phyloP scores from a whole-genome alignment of 2,113 vertebrate species.

The Podocnemis expansa region DNA sequence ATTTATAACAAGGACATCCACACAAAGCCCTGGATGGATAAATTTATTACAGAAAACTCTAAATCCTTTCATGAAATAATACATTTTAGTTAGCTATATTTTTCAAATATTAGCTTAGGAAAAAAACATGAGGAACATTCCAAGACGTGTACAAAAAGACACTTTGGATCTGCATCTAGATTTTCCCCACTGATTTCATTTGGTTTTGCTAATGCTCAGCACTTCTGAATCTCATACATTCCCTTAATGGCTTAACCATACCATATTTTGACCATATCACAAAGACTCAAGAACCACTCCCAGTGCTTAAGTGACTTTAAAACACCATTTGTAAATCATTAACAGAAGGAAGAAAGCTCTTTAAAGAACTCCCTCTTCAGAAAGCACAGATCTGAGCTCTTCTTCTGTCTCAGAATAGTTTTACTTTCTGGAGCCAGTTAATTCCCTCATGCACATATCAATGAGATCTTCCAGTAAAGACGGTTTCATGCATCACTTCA shows the following conservation, averaged over 20 bases:
- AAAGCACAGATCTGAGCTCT: conserved; percentile 12
- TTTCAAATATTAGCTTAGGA: not conserved
- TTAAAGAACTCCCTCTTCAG: not conserved
- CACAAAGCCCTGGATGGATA: no score
- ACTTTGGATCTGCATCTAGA: not conserved
- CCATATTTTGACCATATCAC: not conserved
- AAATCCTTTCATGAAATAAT: not conserved
- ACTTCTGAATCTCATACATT: not conserved
- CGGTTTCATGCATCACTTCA: conserved; percentile 56
- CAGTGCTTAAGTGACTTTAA: not conserved
- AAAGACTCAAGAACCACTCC: not conserved
- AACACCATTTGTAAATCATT: not conserved
- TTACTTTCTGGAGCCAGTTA: conserved; percentile 9
- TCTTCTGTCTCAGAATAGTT: conserved; percentile 1
- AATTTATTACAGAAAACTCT: conserved; percentile 1
- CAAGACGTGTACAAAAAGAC: not conserved
- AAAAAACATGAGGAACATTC: not conserved
- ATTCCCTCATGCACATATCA: conserved; percentile 17
- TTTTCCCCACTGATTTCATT: not conserved
- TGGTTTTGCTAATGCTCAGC: not conserved
- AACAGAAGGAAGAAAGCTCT: not conserved
- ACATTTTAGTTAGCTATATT: not conserved
- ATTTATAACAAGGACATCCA: no score
- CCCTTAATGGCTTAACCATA: not conserved
- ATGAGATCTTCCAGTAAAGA: conserved; percentile 54